Percentiles rank a stretch among this genome's conserved stretches.
These are phyloP conservation scores for Trachelus iudaicus DNA, from an alignment of 2,888 invertebrate genomes.

Conservation along the genomic window DNA sequence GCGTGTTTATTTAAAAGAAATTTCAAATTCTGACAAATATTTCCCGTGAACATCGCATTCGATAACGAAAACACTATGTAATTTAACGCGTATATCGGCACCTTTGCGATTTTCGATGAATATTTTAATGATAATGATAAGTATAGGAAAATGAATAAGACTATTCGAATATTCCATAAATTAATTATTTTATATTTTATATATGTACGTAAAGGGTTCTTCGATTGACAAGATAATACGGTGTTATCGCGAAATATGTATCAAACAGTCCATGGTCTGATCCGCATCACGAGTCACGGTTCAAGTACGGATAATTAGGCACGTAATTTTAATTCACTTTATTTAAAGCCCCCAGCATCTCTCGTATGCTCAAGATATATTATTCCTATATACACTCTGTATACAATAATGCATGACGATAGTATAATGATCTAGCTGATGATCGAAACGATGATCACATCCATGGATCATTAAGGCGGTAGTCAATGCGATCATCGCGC, in stretches of 20 bases:
- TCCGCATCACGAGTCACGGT: too few species aligned
- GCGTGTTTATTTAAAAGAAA: too few species aligned
- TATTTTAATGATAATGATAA: not conserved
- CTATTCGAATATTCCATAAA: not conserved
- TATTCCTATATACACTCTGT: too few species aligned
- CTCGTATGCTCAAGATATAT: not conserved
- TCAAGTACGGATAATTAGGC: constrained; percentile 39
- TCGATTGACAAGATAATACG: not conserved
- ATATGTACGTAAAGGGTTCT: not conserved
- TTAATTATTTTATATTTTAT: not conserved
- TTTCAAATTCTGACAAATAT: too few species aligned
- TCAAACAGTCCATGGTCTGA: not conserved
- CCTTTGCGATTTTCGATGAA: too few species aligned
- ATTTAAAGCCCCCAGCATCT: constrained; percentile 30
- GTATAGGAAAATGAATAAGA: not conserved
- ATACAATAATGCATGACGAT: too few species aligned
- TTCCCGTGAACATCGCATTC: too few species aligned
- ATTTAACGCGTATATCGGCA: too few species aligned
- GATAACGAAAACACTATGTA: too few species aligned
- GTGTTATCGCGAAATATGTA: not conserved
- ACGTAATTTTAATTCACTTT: constrained; percentile 41
- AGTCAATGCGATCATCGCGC: not conserved
- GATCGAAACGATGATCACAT: not conserved
- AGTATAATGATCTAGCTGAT: not conserved
- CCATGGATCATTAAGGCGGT: not conserved